These are phyloP conservation scores for Pseudochaenichthys georgianus DNA, from an alignment of 2,797 vertebrate genomes.

Conservation along the genomic window DNA sequence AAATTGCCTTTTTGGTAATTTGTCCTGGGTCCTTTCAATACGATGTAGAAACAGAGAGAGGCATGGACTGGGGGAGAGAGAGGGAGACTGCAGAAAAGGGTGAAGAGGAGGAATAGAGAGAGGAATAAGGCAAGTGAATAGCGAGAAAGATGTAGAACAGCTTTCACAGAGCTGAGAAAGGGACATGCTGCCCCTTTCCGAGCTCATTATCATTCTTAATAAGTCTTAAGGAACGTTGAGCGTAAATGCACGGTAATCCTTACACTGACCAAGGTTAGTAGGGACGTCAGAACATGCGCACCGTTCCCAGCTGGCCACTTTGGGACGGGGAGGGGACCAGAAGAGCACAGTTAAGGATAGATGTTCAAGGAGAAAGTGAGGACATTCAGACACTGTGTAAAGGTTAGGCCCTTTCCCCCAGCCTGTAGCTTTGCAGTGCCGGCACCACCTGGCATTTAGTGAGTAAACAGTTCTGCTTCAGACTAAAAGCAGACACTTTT, in stretches of 20 bases:
- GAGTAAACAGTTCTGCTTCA: constrained; percentile 62
- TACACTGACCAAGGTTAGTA: constrained; percentile 98
- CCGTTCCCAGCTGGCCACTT: constrained; percentile 81
- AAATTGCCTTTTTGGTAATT: constrained; percentile 93
- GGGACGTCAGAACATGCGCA: constrained; percentile 92
- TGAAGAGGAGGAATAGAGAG: constrained; percentile 34
- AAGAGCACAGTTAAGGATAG: constrained; percentile 76
- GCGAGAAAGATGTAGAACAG: constrained; percentile 59
- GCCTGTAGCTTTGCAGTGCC: constrained; percentile 59
- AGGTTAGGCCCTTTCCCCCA: constrained; percentile 72
- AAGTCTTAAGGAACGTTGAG: constrained; percentile 99
- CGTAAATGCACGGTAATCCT: constrained; percentile 99
- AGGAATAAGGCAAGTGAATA: constrained; percentile 68
- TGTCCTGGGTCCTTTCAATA: constrained; percentile 96
- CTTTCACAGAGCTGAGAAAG: constrained; percentile 85
- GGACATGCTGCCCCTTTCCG: constrained; percentile 92
- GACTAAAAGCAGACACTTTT: constrained; percentile 54
- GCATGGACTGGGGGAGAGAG: constrained; percentile 17
- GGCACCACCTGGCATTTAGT: constrained; percentile 71
- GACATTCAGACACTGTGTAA: constrained; percentile 65
- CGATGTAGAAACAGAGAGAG: constrained; percentile 71
- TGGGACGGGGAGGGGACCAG: constrained; percentile 75
- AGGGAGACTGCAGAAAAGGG: constrained; percentile 36
- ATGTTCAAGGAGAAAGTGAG: constrained; percentile 80
- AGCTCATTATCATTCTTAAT: constrained; percentile 99